Evolutionary conservation across 2,888 invertebrate genomes (phyloP), one percentile per base, ranked within the genome.

Genomic region (Brenthis ino): DNA sequence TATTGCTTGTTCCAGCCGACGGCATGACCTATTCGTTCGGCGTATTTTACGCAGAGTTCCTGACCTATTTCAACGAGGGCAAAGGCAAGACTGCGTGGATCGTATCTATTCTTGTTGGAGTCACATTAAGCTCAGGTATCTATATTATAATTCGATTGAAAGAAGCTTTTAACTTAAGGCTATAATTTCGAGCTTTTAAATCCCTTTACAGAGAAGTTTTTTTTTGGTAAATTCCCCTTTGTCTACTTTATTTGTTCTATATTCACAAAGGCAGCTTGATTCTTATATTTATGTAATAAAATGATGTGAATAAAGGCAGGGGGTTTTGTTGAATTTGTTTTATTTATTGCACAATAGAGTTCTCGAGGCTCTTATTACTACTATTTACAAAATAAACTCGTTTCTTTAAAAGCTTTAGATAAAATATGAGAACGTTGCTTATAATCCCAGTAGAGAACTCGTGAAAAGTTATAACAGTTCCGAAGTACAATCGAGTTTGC

Each of bases 11-110:
- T 95, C 77, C 95, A 96, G 99, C 98, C 77, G 99, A 99, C 89
- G 99, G 99, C 70, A 97, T 99, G 86, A 99, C 99, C 64, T 99
- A 99, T 92, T 98, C 99, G 16, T 99, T 99, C 87, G 99, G 99
- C 66, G 96, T 99, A 72, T 97, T 99, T 89, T 97, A 97, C 89
- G 94, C 95, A 75, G 97, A 98, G 87, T 96, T 99, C 83, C 93
- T 98, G 76, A 91, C 94, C 71, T 96, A 97, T 89, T 99, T 98
- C 87, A 88, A 95, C 6, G 96, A 96, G 82, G 96, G 97, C 72
- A 96, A 96, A 83, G 97, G 96, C 72, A 96, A 96, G 76, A 98
- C 98, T 12, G 96, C 99, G 28, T 98, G 98, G 97, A 97, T 99
- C 79, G 95, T 97, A 58, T 99, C 99, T 54, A 96, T 99, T 76